Base-by-base conservation (phyloP, 2,797 vertebrate species). In the Chelon labrosus region DNA sequence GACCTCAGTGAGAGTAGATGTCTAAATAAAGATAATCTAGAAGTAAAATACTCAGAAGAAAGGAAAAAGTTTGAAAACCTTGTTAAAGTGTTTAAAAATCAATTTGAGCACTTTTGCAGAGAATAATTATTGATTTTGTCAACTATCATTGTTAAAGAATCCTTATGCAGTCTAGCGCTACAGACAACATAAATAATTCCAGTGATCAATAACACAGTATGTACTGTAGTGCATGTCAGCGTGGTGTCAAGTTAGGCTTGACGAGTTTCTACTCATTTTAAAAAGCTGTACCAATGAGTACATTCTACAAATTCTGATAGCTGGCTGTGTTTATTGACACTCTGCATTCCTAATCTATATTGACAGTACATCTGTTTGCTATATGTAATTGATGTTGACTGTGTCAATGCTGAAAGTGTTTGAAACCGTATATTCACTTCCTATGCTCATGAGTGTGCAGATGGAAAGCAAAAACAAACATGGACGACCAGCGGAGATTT, bases 401-500 rank as follows among this genome's bases (percentile, higher is more conserved):
- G 73, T 27, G 57, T 65, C 55, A 78, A 46, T 19, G 35, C 31
- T 49, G 49, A 65, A 38, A 38, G 70, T n/a, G 57, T 56, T 53
- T 44, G 17, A 74, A 70, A 37, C 52, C 42, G 64, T 59, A 69
- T 63, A 68, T 70, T 66, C 27, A 39, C 54, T 46, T 22, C 46
- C 57, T 78, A 70, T 63, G 53, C 60, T 41, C n/a, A 5, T 2
- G 37, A 65, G 60, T 10, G 52, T 66, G 55, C 65, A 69, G 56
- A 81, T 27, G 27, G 70, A 50, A 56, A 76, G 64, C 31, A 61
- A 73, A 81, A 76, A 66, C 59, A 75, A 78, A 79, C 59, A 47
- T 1, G 14, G 71, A 39, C 1, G 50, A 61, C 53, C 49, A 31
- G 62, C 1, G 5, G 31, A 70, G 65, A 55, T 65, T 77, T 68